These are phyloP conservation scores for Drosophila triauraria DNA, from an alignment of 1,140 invertebrate species.

Conservation along the genomic window DNA sequence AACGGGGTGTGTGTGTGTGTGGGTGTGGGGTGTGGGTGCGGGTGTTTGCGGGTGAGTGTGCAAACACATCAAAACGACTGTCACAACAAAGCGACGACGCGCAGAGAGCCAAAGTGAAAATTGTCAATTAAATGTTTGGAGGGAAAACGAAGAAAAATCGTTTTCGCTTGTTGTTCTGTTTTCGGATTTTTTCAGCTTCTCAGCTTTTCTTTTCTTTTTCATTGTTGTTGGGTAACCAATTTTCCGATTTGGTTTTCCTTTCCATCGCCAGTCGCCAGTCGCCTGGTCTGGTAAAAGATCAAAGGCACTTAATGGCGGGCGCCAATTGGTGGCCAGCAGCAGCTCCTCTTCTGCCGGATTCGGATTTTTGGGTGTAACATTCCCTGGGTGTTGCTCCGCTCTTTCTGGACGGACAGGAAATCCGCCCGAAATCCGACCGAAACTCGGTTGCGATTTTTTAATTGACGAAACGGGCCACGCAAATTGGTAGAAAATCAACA, in stretches of 20 bases:
- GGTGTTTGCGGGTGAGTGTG: slow-evolving; percentile 38
- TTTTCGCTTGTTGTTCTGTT: slow-evolving; percentile 28
- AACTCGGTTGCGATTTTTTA: slow-evolving; percentile 66
- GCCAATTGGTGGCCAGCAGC: slow-evolving; percentile 28
- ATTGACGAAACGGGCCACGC: slow-evolving; percentile 60
- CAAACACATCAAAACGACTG: slow-evolving; percentile 77
- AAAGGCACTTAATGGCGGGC: slow-evolving; percentile 79
- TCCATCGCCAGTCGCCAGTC: not conserved
- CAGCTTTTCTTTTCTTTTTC: slow-evolving; percentile 10
- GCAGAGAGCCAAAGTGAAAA: slow-evolving; percentile 67
- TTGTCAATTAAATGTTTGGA: slow-evolving; percentile 72
- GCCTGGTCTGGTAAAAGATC: slow-evolving; percentile 67
- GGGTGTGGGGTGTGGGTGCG: not conserved
- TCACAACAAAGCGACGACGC: slow-evolving; percentile 70
- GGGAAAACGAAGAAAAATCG: slow-evolving; percentile 42
- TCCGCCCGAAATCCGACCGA: slow-evolving; percentile 48
- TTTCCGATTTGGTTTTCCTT: slow-evolving; percentile 58
- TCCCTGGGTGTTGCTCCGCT: not conserved
- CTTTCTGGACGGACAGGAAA: slow-evolving; percentile 58
- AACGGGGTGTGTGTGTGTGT: not conserved
- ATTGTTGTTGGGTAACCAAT: slow-evolving; percentile 56
- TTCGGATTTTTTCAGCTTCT: not conserved
- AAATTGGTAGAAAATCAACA: slow-evolving; percentile 67
- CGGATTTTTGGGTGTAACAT: slow-evolving; percentile 4
- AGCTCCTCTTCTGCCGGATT: not conserved